phyloP scores from a whole-genome alignment of 2,113 vertebrate species.

The Corythornis cristatus region DNA sequence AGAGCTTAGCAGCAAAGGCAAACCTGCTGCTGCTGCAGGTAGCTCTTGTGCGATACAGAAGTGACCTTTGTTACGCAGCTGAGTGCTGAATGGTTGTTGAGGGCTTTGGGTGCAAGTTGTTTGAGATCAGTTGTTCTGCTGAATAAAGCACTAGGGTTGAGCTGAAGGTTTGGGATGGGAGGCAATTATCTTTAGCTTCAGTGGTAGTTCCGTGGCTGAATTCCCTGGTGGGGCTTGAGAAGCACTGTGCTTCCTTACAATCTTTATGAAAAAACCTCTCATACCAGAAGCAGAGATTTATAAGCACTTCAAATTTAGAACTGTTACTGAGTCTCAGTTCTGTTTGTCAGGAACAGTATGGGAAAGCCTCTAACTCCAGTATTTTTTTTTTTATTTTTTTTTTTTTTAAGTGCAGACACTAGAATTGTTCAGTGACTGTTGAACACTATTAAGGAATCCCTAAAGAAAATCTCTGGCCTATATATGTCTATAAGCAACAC shows the following conservation, averaged over 20 bases:
- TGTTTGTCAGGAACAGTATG: background rate
- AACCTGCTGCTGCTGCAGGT: background rate
- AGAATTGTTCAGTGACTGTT: background rate
- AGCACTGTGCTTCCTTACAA: background rate
- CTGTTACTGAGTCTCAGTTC: background rate
- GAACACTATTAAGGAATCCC: background rate
- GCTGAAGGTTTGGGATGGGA: background rate
- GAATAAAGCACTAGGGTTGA: background rate
- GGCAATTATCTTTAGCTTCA: background rate
- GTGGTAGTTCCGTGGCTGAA: background rate
- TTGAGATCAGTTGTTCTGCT: background rate
- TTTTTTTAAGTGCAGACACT: background rate
- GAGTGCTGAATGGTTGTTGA: background rate
- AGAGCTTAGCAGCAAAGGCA: background rate
- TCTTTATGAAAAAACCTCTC: background rate
- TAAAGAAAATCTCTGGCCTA: background rate
- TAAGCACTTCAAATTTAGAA: background rate
- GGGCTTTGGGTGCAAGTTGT: background rate
- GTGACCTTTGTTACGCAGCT: background rate
- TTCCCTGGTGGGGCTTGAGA: background rate
- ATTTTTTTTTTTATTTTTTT: background rate
- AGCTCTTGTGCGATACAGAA: background rate
- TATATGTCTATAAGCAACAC: background rate
- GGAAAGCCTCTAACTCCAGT: background rate
- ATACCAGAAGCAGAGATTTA: background rate